Evolutionary conservation across 2,113 vertebrate genomes (phyloP), one percentile per base, ranked within the genome.

Genomic region (Chaetodon trifascialis): DNA sequence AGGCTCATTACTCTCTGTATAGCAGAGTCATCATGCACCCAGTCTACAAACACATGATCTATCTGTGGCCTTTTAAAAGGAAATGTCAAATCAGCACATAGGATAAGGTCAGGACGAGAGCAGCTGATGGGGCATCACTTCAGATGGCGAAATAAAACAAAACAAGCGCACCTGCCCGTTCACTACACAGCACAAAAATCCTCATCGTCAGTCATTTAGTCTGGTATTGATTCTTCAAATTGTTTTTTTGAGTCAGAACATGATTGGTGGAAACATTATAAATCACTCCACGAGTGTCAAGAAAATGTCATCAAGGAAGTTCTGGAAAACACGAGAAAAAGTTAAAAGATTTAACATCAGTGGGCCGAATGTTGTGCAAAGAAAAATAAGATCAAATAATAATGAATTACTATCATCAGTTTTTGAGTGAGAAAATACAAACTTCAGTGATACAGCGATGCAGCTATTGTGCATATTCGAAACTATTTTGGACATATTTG

Each of bases 31-130:
- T 84, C 58, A 44, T 80, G 73, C 64, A 62, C 14, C 59, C 78
- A 62, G 80, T 84, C 79, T 65, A 79, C 76, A 89, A 84, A 86
- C 76, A 76, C 80, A 88, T 88, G 89, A 93, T 93, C 90, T 76
- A 87, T 89, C 85, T 90, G 55, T 92, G 91, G 89, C 93, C 90
- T 94, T 94, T 93, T 69, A 85, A 73, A 73, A 82, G 90, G 89
- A 95, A 95, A 93, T 94, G 91, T 94, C 94, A 94, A 69, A 93
- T 93, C 83, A 91, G 71, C 63, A 72, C 79, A 21, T 51, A 11
- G 68, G 79, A 91, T 86, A 80, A 87, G 85, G 86, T 92, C 86
- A 86, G 64, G 60, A 82, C 3, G 17, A 72, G 84, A 83, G 80
- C 81, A 76, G 80, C 63, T 83, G 76, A 89, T 88, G 73, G 83